Evolutionary conservation across 2,113 vertebrate genomes (phyloP).

Genomic region (Laticauda colubrina): DNA sequence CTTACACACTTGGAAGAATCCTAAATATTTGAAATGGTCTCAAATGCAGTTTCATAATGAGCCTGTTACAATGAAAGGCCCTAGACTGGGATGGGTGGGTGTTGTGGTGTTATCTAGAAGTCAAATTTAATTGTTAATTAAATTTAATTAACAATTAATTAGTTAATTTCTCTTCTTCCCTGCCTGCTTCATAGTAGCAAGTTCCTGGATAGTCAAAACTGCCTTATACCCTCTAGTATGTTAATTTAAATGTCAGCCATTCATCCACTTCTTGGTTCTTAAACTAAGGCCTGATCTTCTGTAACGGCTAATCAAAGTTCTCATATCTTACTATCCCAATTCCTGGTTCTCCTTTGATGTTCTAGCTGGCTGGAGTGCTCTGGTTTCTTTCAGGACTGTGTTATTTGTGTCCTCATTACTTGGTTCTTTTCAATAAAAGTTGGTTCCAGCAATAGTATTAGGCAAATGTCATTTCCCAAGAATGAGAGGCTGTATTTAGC

Average conservation of each 20-base stretch:
- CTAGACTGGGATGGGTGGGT: background rate
- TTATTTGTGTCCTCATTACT: background rate
- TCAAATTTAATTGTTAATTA: background rate
- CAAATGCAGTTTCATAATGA: background rate
- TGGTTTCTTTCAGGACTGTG: background rate
- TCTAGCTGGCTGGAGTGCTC: background rate
- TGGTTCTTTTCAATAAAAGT: background rate
- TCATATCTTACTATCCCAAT: background rate
- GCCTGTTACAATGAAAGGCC: background rate
- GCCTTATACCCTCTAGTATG: background rate
- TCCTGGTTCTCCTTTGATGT: background rate
- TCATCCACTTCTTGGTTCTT: background rate
- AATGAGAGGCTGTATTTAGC: background rate
- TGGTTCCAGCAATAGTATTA: background rate
- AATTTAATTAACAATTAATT: too few relatives aligned
- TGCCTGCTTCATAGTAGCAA: too few relatives aligned
- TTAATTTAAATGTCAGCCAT: background rate
- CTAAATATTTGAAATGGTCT: background rate
- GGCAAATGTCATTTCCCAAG: background rate
- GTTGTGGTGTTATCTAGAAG: background rate
- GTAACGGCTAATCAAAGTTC: background rate
- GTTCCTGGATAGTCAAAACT: background rate
- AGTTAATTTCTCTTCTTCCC: too few relatives aligned
- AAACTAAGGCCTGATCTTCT: background rate
- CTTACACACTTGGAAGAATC: background rate